These are phyloP conservation scores for Todiramphus saurophagus DNA, from an alignment of 2,113 vertebrate species.

Conservation along the genomic window DNA sequence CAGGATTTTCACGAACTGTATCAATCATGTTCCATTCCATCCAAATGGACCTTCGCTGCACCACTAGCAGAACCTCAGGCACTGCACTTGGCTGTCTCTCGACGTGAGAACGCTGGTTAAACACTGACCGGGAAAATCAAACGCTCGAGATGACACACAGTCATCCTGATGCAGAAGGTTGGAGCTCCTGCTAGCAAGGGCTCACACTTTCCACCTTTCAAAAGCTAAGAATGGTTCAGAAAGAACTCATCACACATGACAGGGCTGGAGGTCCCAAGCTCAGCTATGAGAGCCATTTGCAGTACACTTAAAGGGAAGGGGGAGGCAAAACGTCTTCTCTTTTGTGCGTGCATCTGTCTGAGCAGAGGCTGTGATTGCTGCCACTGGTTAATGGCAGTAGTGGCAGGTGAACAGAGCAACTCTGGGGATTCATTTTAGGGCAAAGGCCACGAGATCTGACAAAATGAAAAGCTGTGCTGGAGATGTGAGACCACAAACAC, in stretches of 20 bases:
- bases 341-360: not conserved
- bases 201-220: not conserved
- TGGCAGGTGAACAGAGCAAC: rapidly evolving
- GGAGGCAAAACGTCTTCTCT: not conserved
- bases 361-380: not conserved
- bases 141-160: not conserved
- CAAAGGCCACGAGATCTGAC: not conserved
- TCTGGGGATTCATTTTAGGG: not conserved
- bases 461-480: not conserved
- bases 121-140: not conserved
- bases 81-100: not conserved
- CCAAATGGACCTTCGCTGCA: not conserved
- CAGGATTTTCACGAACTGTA: not conserved
- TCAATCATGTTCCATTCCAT: not conserved
- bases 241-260: not conserved
- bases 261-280: not conserved
- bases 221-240: not conserved
- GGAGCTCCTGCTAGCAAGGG: not conserved
- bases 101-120: not conserved
- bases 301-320: not conserved
- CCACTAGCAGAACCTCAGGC: not conserved
- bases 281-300: not conserved
- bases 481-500: not conserved
- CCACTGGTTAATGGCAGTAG: not conserved
- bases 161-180: not conserved